Base-by-base conservation (phyloP, 2,113 vertebrate genomes). In the Andinoacara biseriatus region DNA sequence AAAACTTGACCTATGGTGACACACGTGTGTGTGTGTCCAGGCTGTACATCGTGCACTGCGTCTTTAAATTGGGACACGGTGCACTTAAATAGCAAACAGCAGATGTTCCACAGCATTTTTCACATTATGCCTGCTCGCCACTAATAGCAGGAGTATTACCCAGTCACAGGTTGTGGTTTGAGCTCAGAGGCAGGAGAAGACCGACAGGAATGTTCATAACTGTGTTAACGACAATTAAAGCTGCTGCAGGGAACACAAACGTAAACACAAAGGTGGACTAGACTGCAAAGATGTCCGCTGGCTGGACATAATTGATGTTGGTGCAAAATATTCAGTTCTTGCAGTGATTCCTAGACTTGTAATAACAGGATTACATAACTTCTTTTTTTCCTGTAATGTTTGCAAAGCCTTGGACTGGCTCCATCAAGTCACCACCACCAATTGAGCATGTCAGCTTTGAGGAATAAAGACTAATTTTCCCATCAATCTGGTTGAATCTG, bases 291-390 rank as follows among this genome's bases (percentile, higher is more conserved):
- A 84, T n/a, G 22, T 78, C 57, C n/a, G 6, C 24, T 49, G 52
- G 11, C 52, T 63, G 56, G 35, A 65, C 38, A 72, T 58, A 18
- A 58, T 43, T 67, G 54, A 72, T 14, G 29, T 40, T 56, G 20
- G 13, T 52, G 40, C 38, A 69, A 35, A 83, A 78, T 83, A 56
- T 76, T 86, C n/a, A 5, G 54, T 38, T 35, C 22, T 80, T 58
- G 78, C 67, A 65, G 74, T 14, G 9, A 65, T 52, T 86, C 58
- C 75, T 43, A 79, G 60, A 69, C 80, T 18, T 63, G 74, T 54
- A 72, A 88, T 57, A 88, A 76, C 63, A 81, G 31, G 56, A 65
- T 92, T 87, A 89, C 76, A 76, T 87, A 77, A 89, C 65, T 69
- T 78, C 35, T 15, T 52, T 84, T 82, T 72, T 58, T 61, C 9